These are phyloP conservation scores for Pseudoatta argentina DNA, from an alignment of 1,140 invertebrate species.

Conservation along the genomic window DNA sequence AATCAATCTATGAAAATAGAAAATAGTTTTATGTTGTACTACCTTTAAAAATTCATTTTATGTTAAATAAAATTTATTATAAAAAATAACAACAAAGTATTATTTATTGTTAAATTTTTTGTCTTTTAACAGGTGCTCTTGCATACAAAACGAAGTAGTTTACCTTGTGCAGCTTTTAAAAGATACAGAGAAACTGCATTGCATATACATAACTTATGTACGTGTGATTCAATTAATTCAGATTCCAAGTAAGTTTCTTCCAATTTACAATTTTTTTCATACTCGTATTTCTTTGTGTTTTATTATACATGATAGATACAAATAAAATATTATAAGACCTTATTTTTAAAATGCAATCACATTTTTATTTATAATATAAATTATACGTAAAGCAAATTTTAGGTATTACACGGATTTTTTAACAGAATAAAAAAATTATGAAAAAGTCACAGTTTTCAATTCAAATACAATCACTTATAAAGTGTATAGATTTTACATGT, in stretches of 20 bases:
- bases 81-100: neutral
- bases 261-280: neutral
- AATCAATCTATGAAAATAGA: neutral
- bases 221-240: conserved; percentile 86
- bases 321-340: neutral
- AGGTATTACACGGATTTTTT: no score
- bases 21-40: neutral
- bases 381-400: neutral
- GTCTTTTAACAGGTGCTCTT: conserved; percentile 86
- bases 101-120: neutral
- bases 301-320: neutral
- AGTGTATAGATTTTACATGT: no score
- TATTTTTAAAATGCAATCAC: neutral
- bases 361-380: neutral
- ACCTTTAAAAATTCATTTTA: neutral
- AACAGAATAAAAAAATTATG: neutral
- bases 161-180: conserved; percentile 88
- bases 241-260: conserved; percentile 84
- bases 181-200: conserved; percentile 89
- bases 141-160: conserved; percentile 88
- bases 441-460: no score
- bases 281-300: neutral
- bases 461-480: no score
- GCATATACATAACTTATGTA: conserved; percentile 90
- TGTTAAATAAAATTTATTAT: neutral